phyloP scores from a whole-genome alignment of 1,140 invertebrate genomes.

The Prorops nasuta region DNA sequence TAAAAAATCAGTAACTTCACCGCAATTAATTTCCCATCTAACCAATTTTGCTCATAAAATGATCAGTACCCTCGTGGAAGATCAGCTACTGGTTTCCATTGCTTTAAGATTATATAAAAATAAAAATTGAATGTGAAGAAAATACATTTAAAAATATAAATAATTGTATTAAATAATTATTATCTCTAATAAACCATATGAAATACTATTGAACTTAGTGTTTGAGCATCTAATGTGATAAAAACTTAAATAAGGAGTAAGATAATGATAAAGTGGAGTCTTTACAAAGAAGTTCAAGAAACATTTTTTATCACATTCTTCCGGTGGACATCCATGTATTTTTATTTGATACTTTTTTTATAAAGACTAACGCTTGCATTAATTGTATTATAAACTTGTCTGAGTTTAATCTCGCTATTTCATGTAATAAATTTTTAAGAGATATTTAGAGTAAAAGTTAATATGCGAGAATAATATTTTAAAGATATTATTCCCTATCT shows the following conservation, averaged over 20 bases:
- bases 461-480: no score
- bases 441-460: constrained; percentile 10
- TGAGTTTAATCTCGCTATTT: constrained; percentile 42
- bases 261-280: no score
- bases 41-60: constrained; percentile 96
- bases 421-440: constrained; percentile 32
- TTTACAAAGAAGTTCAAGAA: constrained; percentile 85
- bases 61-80: constrained; percentile 77
- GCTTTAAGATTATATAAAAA: constrained; percentile 40
- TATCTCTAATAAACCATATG: no score
- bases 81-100: constrained; percentile 45
- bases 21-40: constrained; percentile 90
- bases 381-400: constrained; percentile 65
- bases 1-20: constrained; percentile 97
- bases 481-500: no score
- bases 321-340: constrained; percentile 78
- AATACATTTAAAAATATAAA: constrained; percentile 6
- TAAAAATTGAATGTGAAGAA: constrained; percentile 4
- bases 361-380: constrained; percentile 72
- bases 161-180: constrained; percentile 24
- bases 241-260: no score
- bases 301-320: constrained; percentile 69
- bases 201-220: constrained; percentile 4
- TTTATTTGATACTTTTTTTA: constrained; percentile 85
- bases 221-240: no score